Conservation (phyloP, 2,797 vertebrate species). For the Enteromius argenteus region DNA sequence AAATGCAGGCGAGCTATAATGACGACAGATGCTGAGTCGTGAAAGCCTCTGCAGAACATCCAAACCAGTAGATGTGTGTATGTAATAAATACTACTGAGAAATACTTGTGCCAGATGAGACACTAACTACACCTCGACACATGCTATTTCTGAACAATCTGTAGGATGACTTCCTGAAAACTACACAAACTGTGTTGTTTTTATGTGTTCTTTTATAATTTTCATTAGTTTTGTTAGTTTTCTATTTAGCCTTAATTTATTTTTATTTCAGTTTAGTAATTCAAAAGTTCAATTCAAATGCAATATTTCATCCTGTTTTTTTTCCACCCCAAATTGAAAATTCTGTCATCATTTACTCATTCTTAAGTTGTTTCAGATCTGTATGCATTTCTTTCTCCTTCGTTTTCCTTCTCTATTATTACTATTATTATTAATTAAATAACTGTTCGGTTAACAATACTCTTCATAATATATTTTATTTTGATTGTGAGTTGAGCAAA, state of each 20-base stretch:
- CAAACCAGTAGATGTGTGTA: constrained; percentile 8
- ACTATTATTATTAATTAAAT: too few relatives aligned
- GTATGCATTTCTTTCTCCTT: not conserved
- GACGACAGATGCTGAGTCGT: constrained; percentile 1
- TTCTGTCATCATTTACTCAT: too few relatives aligned
- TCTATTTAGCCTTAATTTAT: not conserved
- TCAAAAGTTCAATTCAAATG: not conserved
- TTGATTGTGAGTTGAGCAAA: too few relatives aligned
- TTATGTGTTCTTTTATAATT: not conserved
- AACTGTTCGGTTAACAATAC: too few relatives aligned
- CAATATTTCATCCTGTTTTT: not conserved
- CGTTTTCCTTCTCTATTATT: too few relatives aligned
- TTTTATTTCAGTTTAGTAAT: not conserved
- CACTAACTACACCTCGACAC: constrained; percentile 1
- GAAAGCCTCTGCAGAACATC: not conserved
- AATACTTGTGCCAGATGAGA: not conserved
- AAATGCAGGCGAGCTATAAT: not conserved
- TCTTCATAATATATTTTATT: too few relatives aligned
- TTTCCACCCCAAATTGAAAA: not conserved
- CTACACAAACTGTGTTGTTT: not conserved
- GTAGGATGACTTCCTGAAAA: not conserved
- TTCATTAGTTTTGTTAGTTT: not conserved
- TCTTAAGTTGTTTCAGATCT: not conserved
- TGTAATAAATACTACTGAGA: constrained; percentile 8
- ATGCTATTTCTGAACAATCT: not conserved